Evolutionary conservation across 2,888 invertebrate genomes (phyloP), one percentile per base, ranked within the genome.

Genomic region (Tinea trinotella): DNA sequence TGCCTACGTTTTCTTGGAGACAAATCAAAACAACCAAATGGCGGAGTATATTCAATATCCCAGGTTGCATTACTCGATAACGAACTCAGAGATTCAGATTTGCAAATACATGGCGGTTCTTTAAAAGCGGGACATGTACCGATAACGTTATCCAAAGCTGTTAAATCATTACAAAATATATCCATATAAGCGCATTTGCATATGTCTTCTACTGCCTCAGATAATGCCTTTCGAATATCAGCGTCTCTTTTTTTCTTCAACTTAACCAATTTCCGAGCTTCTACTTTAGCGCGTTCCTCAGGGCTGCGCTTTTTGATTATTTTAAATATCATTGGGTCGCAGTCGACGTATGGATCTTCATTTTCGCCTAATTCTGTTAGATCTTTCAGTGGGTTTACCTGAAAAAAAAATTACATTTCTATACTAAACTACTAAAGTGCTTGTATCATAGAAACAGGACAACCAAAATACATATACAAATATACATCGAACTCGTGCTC

Each of bases 1-100:
- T 74, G 75, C 56, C 71, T 74, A 1, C 77, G 71, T 52, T 83
- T 76, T 7, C 88, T 79, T 0, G 88, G 77, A 55, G 88, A 81
- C 1, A 90, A 83, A 59, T 88, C 89, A 53, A 91, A 90, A 35
- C 91, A 83, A 0, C 90, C 92, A 40, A 90, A 91, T 0, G 92
- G 92, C 0, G 92, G 91, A 0, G 91, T 92, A 54, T 92, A 91
- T 57, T 91, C 91, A 36, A 92, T 90, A 62, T 92, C 91, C 72
- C 91, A 87, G 55, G 91, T 91, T 1, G 89, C 89, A 57, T 91
- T 90, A 54, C 88, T 87, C 0, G 88, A 87, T 1, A 83, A 58
- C 7, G 83, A 82, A 58, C 83, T 82, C 12, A 83, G 55, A 0
- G 82, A 82, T 59, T 82, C 79, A 12, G 71, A 75, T 46, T 73